These are phyloP conservation scores for Empidonax traillii DNA, from an alignment of 2,113 vertebrate species.

Conservation along the genomic window DNA sequence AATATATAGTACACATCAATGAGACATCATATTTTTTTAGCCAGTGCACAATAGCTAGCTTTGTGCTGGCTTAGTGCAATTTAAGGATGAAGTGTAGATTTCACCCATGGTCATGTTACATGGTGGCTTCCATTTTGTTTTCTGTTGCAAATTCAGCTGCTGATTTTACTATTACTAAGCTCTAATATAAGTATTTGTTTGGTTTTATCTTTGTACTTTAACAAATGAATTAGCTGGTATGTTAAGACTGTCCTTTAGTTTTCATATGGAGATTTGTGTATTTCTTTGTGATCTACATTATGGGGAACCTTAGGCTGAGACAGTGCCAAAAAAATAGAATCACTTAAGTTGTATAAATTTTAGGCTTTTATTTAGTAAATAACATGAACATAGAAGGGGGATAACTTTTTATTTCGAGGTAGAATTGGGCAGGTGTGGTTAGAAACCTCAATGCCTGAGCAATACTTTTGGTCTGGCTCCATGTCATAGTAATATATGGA, in stretches of 20 bases:
- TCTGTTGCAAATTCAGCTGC: background rate
- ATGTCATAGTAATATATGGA: background rate
- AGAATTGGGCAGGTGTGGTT: background rate
- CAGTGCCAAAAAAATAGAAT: background rate
- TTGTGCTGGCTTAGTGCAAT: slow-evolving; percentile 17
- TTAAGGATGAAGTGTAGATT: background rate
- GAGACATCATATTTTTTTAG: background rate
- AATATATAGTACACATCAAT: background rate
- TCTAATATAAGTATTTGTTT: background rate
- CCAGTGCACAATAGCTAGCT: background rate
- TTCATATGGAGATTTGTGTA: background rate
- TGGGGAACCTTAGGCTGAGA: background rate
- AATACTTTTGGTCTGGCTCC: background rate
- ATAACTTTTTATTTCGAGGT: background rate
- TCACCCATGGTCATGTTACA: background rate
- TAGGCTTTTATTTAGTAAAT: background rate
- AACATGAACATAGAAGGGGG: background rate
- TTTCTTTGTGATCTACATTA: background rate
- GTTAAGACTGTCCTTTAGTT: background rate
- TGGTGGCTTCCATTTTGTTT: background rate
- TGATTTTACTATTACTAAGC: background rate
- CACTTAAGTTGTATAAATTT: background rate
- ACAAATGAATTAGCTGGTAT: background rate
- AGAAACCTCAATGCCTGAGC: background rate
- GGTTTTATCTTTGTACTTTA: background rate